A percentile compares a stretch with the other conserved stretches of the same genome.
phyloP scores from a whole-genome alignment of 2,797 vertebrate species.

The Hipposideros larvatus region DNA sequence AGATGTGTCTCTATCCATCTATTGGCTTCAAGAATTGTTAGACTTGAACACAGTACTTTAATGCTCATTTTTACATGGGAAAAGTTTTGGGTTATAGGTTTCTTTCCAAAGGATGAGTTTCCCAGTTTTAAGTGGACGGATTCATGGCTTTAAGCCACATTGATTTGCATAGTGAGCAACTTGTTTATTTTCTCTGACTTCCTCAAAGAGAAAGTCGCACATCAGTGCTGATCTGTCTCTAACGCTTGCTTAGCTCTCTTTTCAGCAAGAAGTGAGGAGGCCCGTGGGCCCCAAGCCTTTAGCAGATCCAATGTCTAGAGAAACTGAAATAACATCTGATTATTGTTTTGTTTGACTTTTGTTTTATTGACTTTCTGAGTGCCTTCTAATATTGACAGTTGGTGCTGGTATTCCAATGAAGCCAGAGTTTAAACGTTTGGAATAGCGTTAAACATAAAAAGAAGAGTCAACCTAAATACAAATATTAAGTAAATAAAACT shows the following conservation, averaged over 20 bases:
- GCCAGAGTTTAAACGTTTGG: constrained; percentile 7
- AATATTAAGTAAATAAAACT: neutral
- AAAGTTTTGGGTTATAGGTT: neutral
- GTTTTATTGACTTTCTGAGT: constrained; percentile 25
- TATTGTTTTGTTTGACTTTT: neutral
- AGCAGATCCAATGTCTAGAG: neutral
- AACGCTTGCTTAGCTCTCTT: neutral
- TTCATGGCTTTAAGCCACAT: neutral
- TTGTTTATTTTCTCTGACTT: neutral
- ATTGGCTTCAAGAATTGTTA: neutral
- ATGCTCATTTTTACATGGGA: neutral
- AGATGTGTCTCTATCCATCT: neutral
- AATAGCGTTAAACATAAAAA: neutral
- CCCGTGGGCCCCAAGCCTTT: neutral
- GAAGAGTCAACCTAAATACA: neutral
- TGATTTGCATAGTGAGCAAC: neutral
- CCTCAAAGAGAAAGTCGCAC: neutral
- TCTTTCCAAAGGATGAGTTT: neutral
- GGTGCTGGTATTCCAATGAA: neutral
- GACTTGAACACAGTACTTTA: neutral
- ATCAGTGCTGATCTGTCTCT: neutral
- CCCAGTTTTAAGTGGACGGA: neutral
- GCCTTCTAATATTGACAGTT: neutral
- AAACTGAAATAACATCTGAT: constrained; percentile 5
- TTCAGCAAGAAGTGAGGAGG: neutral